These are phyloP conservation scores for Polypterus bichir DNA, from an alignment of 2,113 vertebrate genomes.

Conservation along the genomic window DNA sequence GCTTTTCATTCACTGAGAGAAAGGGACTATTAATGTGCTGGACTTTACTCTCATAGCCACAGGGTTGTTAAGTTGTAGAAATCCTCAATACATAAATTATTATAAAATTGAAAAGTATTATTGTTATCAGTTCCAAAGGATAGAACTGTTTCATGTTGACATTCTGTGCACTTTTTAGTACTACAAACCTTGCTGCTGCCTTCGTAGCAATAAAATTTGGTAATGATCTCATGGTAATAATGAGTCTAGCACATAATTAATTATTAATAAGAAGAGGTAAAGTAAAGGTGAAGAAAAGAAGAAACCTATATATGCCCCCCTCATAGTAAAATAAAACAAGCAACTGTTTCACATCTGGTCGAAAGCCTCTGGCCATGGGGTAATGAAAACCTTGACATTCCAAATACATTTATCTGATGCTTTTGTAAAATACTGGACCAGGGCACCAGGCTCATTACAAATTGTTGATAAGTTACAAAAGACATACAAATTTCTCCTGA, in stretches of 20 bases:
- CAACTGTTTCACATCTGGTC: constrained; percentile 31
- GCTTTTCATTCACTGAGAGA: constrained; percentile 44
- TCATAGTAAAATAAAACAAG: constrained; percentile 43
- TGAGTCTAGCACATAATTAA: constrained; percentile 48
- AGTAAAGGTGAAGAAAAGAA: constrained; percentile 36
- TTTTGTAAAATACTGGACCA: constrained; percentile 34
- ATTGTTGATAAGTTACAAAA: constrained; percentile 44
- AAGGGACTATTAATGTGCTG: constrained; percentile 51
- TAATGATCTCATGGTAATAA: constrained; percentile 56
- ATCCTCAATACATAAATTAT: constrained; percentile 46
- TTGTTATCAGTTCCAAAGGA: no score
- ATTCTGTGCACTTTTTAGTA: constrained; percentile 11
- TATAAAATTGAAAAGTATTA: constrained; percentile 26
- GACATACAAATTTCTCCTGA: constrained; percentile 40
- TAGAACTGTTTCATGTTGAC: no score
- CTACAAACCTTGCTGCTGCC: constrained; percentile 19
- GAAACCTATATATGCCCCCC: constrained; percentile 21
- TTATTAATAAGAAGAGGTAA: constrained; percentile 63
- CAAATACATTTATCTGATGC: constrained; percentile 41
- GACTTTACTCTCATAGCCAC: constrained; percentile 44
- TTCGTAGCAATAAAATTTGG: constrained; percentile 45
- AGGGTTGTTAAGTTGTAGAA: constrained; percentile 39
- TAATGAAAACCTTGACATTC: constrained; percentile 50
- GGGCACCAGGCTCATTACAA: constrained; percentile 37
- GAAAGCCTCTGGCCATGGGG: constrained; percentile 39